Percentiles rank a stretch among this genome's conserved stretches.
These are phyloP conservation scores for Pipistrellus pipistrellus DNA, from an alignment of 2,797 vertebrate species.

Conservation along the genomic window DNA sequence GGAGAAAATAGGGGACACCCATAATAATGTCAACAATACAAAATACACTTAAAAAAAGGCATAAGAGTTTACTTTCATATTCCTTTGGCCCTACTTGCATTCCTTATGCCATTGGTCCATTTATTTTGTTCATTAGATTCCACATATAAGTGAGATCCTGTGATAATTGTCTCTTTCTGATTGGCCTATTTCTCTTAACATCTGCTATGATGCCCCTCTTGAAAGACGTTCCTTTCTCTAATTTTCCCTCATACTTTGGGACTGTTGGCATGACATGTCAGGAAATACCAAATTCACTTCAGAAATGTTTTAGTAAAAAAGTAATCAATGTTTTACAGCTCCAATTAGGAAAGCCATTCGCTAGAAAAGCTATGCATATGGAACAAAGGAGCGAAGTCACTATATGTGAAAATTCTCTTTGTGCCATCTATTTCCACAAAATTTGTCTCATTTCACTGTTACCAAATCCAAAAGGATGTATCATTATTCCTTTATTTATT, in stretches of 20 bases:
- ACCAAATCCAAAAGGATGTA: background rate
- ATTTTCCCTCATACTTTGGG: background rate
- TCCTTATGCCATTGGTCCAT: too few species aligned
- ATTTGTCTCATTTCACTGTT: background rate
- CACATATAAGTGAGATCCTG: too few species aligned
- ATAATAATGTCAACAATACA: background rate
- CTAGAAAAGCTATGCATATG: background rate
- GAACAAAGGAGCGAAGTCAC: background rate
- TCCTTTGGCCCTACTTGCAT: background rate
- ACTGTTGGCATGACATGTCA: background rate
- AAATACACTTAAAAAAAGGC: background rate
- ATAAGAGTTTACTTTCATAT: background rate
- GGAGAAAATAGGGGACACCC: background rate
- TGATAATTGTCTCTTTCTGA: too few species aligned
- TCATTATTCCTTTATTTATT: background rate
- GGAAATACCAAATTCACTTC: background rate
- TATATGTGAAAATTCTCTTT: background rate
- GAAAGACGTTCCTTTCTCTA: background rate
- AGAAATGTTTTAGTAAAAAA: conserved; percentile 46
- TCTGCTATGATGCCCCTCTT: background rate
- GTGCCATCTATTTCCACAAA: background rate
- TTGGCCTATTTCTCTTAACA: too few species aligned
- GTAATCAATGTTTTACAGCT: background rate
- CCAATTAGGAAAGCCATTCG: background rate
- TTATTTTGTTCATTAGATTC: too few species aligned